Conservation (phyloP, 2,113 vertebrate genomes). For the Brevimyrus niger region DNA sequence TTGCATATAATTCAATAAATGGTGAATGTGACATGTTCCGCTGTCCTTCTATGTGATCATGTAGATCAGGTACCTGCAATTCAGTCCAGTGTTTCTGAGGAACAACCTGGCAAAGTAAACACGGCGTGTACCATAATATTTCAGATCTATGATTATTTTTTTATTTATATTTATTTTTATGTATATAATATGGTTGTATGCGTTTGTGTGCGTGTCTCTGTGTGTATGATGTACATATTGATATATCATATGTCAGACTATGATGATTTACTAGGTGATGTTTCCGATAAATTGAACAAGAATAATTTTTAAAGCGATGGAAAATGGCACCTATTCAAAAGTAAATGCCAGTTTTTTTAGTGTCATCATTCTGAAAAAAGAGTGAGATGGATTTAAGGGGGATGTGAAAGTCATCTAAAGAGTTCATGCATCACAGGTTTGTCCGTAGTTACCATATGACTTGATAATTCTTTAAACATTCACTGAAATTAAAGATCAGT, state of each 20-base stretch:
- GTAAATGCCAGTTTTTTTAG: background rate
- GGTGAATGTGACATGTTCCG: too few species aligned
- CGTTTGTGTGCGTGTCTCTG: background rate
- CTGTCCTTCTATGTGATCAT: too few species aligned
- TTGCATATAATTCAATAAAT: background rate
- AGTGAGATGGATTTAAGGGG: background rate
- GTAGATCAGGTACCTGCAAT: too few species aligned
- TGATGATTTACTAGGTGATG: background rate
- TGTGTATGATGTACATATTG: too few species aligned
- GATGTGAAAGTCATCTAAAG: background rate
- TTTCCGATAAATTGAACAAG: background rate
- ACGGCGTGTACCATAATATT: too few species aligned
- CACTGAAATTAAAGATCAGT: background rate
- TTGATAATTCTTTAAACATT: background rate
- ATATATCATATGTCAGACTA: background rate
- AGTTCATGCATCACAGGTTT: background rate
- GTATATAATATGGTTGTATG: too few species aligned
- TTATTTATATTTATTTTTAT: too few species aligned
- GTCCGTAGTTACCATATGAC: background rate
- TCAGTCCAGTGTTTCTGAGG: too few species aligned
- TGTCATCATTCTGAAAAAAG: background rate
- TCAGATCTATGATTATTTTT: too few species aligned
- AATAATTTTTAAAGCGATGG: background rate
- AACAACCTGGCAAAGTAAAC: too few species aligned
- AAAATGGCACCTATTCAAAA: background rate